Base-by-base conservation (phyloP, 2,888 invertebrate genomes). In the Carterocephalus palaemon region DNA sequence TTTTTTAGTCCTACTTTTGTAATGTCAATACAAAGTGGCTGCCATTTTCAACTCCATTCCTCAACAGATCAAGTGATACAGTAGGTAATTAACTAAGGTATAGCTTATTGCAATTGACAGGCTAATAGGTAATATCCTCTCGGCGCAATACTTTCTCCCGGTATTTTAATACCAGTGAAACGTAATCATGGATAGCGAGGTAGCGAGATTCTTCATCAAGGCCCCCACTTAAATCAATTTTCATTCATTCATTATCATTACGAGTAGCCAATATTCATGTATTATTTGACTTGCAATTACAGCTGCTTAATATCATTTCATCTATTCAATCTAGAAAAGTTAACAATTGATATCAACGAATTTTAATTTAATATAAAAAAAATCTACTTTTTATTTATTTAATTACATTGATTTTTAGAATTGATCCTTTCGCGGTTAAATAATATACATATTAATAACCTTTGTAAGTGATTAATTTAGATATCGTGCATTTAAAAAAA, bases 71-170 rank as follows among this genome's bases (percentile, higher is more conserved):
- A 12, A 37, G 31, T 37, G 36, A 23, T 37, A 39, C 31, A 37
- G 40, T 22, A 15, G 29, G 36, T 43, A 37, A 43, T 43, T 43
- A 60, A 57, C 50, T 49, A 28, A 31, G 46, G 48, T 52, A 49
- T 31, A 48, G 40, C 42, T 50, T 49, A 53, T 49, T 47, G 46
- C 43, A 50, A 50, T 47, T 43, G 46, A 54, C 48, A 49, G 46
- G 32, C 46, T 58, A 59, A 59, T 59, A 54, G 56, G 50, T 55
- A 52, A 60, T 60, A 59, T 60, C 58, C 58, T 59, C 54, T 51
- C 46, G 24, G 19, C 47, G 49, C 50, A 36, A 53, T 49, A 50
- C 56, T 57, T 56, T 57, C 59, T 53, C 52, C 45, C 26, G 49
- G 52, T 46, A 56, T 57, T 57, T 56, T 53, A 58, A 60, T 56